A percentile compares a stretch with the other conserved stretches of the same genome.
Conservation (phyloP, 37 sponge, comb jelly and placozoan species). For the Diacarnus erythraeanus region DNA sequence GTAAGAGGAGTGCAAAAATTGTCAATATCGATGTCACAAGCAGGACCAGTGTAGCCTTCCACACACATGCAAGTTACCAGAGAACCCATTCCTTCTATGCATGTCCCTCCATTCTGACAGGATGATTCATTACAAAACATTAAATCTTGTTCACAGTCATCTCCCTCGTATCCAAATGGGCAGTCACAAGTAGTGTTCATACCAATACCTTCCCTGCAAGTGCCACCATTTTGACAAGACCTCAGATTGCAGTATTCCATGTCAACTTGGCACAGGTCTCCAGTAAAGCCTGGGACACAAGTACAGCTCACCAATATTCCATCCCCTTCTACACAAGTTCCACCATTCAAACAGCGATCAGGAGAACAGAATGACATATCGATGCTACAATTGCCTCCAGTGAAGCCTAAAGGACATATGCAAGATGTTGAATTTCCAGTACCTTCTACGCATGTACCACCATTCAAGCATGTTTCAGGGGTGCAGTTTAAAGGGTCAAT, state of each 20-base stretch:
- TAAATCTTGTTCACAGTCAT: slow-evolving; percentile 18
- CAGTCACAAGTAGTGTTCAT: slow-evolving; percentile 26
- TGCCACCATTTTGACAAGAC: slow-evolving; percentile 51
- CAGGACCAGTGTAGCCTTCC: slow-evolving; percentile 41
- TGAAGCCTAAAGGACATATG: slow-evolving; percentile 18
- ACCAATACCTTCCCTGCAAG: slow-evolving; percentile 50
- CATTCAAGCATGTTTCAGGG: slow-evolving; percentile 23
- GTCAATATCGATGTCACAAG: slow-evolving; percentile 32
- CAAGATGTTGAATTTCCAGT: slow-evolving; percentile 24
- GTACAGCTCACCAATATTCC: slow-evolving; percentile 24
- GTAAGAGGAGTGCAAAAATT: slow-evolving; percentile 19
- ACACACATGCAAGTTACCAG: slow-evolving; percentile 35
- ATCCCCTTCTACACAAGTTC: slow-evolving; percentile 30
- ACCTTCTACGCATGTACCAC: slow-evolving; percentile 41
- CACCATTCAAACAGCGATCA: slow-evolving; percentile 47
- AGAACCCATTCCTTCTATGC: slow-evolving; percentile 5
- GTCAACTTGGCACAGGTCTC: slow-evolving; percentile 10
- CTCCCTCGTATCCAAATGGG: slow-evolving; percentile 22
- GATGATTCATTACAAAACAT: slow-evolving; percentile 4
- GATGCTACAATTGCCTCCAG: slow-evolving; percentile 14
- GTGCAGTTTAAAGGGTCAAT: slow-evolving; percentile 20
- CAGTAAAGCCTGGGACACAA: slow-evolving; percentile 35
- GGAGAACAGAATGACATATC: slow-evolving; percentile 13
- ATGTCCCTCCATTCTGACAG: slow-evolving; percentile 35
- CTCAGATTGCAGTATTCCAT: not conserved